Conservation (phyloP, 92 coral and sea anemone species). For the Parazoanthus darwini region DNA sequence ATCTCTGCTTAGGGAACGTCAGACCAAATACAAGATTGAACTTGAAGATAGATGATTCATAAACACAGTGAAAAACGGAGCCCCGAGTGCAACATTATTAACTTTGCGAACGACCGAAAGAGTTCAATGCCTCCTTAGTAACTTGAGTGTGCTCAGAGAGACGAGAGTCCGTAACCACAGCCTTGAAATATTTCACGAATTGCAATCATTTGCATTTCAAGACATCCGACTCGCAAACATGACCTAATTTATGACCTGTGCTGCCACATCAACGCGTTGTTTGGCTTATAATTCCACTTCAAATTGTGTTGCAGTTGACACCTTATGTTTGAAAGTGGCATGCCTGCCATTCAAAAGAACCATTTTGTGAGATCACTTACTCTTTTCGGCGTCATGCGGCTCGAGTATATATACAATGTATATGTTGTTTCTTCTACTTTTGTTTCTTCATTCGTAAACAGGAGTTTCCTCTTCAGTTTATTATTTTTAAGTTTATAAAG, state of each 20-base stretch:
- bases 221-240: slow-evolving; percentile 46
- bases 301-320: slow-evolving; percentile 35
- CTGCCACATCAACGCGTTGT: slow-evolving; percentile 25
- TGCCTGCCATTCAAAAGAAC: slow-evolving; percentile 1
- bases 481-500: no score
- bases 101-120: neutral
- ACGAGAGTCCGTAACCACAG: slow-evolving; percentile 40
- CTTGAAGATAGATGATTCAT: slow-evolving; percentile 7
- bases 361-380: neutral
- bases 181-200: slow-evolving; percentile 33
- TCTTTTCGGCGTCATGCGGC: slow-evolving; percentile 25
- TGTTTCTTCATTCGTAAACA: neutral
- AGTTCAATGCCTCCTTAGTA: neutral
- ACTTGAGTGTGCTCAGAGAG: slow-evolving; percentile 2
- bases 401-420: neutral
- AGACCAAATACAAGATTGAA: slow-evolving; percentile 2
- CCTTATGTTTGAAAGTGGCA: slow-evolving; percentile 25
- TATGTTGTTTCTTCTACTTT: slow-evolving; percentile 16
- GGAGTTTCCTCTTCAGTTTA: neutral
- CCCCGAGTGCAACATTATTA: neutral
- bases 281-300: slow-evolving; percentile 19
- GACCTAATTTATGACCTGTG: slow-evolving; percentile 43
- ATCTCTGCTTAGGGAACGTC: slow-evolving; percentile 15
- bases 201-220: slow-evolving; percentile 38
- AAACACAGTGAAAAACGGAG: neutral